Evolutionary conservation across 1,140 invertebrate genomes (phyloP).

Genomic region (Cyclargus thomasi): DNA sequence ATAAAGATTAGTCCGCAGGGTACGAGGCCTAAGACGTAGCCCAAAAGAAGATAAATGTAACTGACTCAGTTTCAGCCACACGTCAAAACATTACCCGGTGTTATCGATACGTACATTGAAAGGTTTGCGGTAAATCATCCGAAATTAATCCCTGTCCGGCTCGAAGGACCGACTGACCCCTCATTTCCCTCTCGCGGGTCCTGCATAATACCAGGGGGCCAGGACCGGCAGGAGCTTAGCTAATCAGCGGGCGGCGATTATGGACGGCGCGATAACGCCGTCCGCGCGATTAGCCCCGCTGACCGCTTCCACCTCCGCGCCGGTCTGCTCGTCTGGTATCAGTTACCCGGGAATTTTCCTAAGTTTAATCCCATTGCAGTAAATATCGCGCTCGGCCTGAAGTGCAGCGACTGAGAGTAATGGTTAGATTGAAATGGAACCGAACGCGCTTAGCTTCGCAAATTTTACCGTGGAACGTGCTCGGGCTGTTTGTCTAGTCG

Average conservation of each 20-base stretch:
- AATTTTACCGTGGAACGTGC: neutral
- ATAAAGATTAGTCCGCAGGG: too few relatives aligned
- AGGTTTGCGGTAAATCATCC: constrained; percentile 17
- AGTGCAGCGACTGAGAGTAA: constrained; percentile 7
- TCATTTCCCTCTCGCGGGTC: constrained; percentile 44
- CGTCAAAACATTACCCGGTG: constrained; percentile 1
- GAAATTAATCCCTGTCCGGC: constrained; percentile 27
- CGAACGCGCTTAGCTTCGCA: neutral
- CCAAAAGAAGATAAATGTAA: neutral
- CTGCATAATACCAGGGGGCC: constrained; percentile 56
- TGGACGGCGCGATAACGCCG: constrained; percentile 58
- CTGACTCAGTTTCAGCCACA: neutral
- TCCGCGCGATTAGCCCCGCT: constrained; percentile 61
- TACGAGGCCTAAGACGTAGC: neutral
- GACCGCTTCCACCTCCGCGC: constrained; percentile 44
- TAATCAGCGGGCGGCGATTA: constrained; percentile 63
- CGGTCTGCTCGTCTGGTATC: constrained; percentile 39
- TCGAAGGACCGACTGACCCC: constrained; percentile 37
- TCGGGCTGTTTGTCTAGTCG: neutral
- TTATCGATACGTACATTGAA: constrained; percentile 5
- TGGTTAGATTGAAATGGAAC: constrained; percentile 7
- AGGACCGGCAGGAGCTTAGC: constrained; percentile 49
- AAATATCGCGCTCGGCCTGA: constrained; percentile 20
- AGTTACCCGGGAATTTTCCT: constrained; percentile 35
- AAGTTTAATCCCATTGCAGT: constrained; percentile 39